phyloP scores from a whole-genome alignment of 2,888 invertebrate genomes.

The Galeopsomyia nigrocyanea region DNA sequence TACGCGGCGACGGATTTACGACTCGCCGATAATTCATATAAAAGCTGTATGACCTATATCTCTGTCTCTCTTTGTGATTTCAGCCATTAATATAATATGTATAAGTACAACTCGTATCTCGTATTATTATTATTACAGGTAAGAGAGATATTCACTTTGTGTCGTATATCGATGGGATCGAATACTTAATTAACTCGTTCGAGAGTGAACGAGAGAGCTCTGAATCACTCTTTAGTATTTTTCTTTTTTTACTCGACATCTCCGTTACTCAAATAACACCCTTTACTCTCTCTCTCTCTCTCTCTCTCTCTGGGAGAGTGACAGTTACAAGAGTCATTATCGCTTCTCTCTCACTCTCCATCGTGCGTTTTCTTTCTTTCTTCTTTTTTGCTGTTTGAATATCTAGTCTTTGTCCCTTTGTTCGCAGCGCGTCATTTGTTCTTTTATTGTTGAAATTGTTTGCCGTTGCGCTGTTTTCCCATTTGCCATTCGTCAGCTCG shows the following conservation, averaged over 20 bases:
- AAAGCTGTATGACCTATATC: conserved; percentile 5
- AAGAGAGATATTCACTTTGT: too few relatives aligned
- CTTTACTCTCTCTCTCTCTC: conserved; percentile 6
- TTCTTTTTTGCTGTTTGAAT: not conserved
- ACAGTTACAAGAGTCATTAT: conserved; percentile 29
- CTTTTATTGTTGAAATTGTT: conserved; percentile 3
- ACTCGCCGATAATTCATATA: conserved; percentile 31
- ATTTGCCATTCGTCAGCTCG: not conserved
- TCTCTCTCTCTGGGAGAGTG: too few relatives aligned
- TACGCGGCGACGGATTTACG: conserved; percentile 28
- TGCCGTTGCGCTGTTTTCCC: not conserved
- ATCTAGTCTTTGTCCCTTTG: not conserved
- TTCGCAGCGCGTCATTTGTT: not conserved
- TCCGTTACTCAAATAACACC: conserved; percentile 20
- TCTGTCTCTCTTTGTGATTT: not conserved
- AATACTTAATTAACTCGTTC: conserved; percentile 12
- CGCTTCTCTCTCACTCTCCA: not conserved
- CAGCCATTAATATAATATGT: too few relatives aligned
- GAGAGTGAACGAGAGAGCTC: not conserved
- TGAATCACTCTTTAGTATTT: not conserved
- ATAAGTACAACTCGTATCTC: too few relatives aligned
- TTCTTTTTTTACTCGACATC: not conserved
- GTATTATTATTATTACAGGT: too few relatives aligned
- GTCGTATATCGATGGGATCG: not conserved
- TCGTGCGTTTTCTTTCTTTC: not conserved